Percentiles rank a stretch among this genome's conserved stretches.
phyloP scores from a whole-genome alignment of 1,140 invertebrate genomes.

The Drosophila takahashii region DNA sequence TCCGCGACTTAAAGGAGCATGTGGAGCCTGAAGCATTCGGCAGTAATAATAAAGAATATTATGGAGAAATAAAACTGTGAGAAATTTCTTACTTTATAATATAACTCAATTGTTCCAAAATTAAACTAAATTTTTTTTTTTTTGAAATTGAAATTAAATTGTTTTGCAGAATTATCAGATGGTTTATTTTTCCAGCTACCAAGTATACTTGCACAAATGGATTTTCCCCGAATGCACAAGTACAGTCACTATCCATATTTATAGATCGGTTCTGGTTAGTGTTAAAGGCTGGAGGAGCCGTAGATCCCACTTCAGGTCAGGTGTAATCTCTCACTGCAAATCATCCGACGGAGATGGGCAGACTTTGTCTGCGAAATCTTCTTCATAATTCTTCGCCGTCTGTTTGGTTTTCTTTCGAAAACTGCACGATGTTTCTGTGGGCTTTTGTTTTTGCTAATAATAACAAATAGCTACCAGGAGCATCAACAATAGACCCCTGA shows the following conservation, averaged over 20 bases:
- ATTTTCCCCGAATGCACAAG: slow-evolving; percentile 1
- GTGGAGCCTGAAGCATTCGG: too few species aligned
- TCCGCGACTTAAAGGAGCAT: not conserved
- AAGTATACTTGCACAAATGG: not conserved
- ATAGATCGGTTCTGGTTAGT: slow-evolving; percentile 54
- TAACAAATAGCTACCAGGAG: slow-evolving; percentile 60
- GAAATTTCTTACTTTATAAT: too few species aligned
- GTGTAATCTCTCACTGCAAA: slow-evolving; percentile 72
- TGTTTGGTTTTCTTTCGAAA: slow-evolving; percentile 76
- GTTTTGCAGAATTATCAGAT: not conserved
- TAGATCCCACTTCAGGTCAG: slow-evolving; percentile 38
- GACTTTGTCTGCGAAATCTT: slow-evolving; percentile 51
- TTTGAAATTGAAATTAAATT: too few species aligned
- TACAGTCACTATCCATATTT: not conserved
- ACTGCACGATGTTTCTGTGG: slow-evolving; percentile 54
- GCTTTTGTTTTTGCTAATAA: slow-evolving; percentile 63
- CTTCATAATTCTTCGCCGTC: slow-evolving; percentile 64
- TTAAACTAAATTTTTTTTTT: too few species aligned
- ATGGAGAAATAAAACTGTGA: too few species aligned
- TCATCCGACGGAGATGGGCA: slow-evolving; percentile 54
- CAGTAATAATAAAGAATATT: too few species aligned
- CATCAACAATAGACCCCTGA: slow-evolving; percentile 15
- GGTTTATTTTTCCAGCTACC: not conserved
- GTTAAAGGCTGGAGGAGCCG: slow-evolving; percentile 25
- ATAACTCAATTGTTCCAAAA: not conserved